These are phyloP conservation scores for Drosophila miranda DNA, from an alignment of 1,140 invertebrate species.

Conservation along the genomic window DNA sequence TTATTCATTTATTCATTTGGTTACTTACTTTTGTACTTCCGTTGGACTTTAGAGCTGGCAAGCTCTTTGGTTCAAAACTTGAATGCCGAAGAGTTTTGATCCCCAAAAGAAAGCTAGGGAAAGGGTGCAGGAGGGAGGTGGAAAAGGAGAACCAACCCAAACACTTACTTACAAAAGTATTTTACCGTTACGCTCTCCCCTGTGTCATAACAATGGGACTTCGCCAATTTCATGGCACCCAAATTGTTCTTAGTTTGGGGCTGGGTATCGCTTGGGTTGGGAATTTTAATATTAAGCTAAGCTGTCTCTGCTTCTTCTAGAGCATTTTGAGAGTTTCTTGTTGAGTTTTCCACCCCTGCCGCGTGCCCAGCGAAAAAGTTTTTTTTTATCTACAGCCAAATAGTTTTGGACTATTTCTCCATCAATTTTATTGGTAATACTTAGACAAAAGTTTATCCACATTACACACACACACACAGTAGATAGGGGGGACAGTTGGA, in stretches of 20 bases:
- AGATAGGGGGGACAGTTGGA: slow-evolving; percentile 5
- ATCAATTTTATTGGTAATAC: slow-evolving; percentile 81
- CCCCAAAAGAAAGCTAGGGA: slow-evolving; percentile 4
- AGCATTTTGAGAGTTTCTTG: slow-evolving; percentile 10
- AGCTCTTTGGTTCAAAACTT: slow-evolving; percentile 32
- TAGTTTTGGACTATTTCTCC: slow-evolving; percentile 77
- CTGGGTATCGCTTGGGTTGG: background rate
- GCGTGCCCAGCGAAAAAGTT: slow-evolving; percentile 35
- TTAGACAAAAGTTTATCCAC: slow-evolving; percentile 73
- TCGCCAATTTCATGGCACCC: slow-evolving; percentile 49
- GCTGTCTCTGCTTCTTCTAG: slow-evolving; percentile 46
- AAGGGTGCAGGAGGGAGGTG: background rate
- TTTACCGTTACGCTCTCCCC: slow-evolving; percentile 30
- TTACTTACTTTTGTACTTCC: slow-evolving; percentile 27
- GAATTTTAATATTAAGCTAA: slow-evolving; percentile 75
- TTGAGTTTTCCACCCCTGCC: too few species aligned
- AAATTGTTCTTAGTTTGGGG: slow-evolving; percentile 40
- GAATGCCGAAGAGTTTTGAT: slow-evolving; percentile 42
- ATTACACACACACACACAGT: slow-evolving; percentile 29
- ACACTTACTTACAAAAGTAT: slow-evolving; percentile 50
- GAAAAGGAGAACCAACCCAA: slow-evolving; percentile 11
- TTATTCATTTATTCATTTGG: slow-evolving; percentile 72
- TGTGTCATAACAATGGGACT: slow-evolving; percentile 47
- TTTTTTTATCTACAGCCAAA: slow-evolving; percentile 77
- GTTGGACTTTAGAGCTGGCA: slow-evolving; percentile 26